Evolutionary conservation across 2,888 invertebrate species (phyloP).

Genomic region (Allacma fusca): DNA sequence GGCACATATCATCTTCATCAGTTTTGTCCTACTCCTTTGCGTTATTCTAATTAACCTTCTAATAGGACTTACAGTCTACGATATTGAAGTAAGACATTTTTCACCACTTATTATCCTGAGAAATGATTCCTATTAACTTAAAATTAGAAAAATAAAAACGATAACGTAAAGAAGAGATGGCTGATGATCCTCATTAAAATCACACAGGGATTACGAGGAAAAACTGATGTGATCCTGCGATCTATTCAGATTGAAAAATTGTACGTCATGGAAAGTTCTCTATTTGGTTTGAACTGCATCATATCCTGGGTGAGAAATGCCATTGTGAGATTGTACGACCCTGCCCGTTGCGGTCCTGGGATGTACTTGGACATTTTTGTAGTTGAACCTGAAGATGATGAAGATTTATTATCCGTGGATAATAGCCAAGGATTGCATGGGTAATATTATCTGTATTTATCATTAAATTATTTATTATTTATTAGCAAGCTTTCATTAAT

Average conservation of each 20-base stretch:
- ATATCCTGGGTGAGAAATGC: background rate
- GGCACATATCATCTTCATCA: slow-evolving; percentile 31
- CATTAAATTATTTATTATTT: too few relatives aligned
- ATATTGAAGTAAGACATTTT: slow-evolving; percentile 21
- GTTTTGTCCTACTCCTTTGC: slow-evolving; percentile 27
- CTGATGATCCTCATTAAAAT: too few relatives aligned
- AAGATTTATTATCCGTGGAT: too few relatives aligned
- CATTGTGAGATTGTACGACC: too few relatives aligned
- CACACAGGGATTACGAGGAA: slow-evolving; percentile 30
- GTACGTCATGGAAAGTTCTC: slow-evolving; percentile 39
- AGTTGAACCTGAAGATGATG: too few relatives aligned
- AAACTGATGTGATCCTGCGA: slow-evolving; percentile 38
- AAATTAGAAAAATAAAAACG: too few relatives aligned
- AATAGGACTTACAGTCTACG: slow-evolving; percentile 39
- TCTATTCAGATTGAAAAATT: slow-evolving; percentile 37
- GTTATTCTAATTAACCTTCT: slow-evolving; percentile 39
- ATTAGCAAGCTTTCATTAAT: background rate
- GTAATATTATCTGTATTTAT: too few relatives aligned
- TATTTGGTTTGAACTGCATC: slow-evolving; percentile 20
- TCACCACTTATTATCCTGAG: background rate
- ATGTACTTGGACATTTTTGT: too few relatives aligned
- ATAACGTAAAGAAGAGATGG: too few relatives aligned
- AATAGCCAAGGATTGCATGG: too few relatives aligned
- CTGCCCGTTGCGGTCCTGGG: too few relatives aligned
- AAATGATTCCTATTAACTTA: too few relatives aligned